phyloP scores from a whole-genome alignment of 2,797 vertebrate genomes.

The Catamblyrhynchus diadema region DNA sequence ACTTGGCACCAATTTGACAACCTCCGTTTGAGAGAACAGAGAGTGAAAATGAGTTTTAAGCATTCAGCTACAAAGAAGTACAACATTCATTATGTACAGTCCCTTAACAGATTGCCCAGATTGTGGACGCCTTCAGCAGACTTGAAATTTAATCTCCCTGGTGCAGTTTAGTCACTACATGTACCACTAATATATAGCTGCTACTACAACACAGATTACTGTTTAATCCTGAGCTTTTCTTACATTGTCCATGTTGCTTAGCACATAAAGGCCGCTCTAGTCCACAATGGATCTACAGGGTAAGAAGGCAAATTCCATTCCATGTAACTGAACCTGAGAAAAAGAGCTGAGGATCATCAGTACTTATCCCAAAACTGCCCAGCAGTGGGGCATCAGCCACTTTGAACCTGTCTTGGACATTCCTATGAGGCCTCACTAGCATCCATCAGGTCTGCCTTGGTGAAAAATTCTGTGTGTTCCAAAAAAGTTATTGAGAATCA shows the following conservation, averaged over 20 bases:
- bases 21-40: constrained; percentile 35
- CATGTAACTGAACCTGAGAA: not conserved
- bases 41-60: constrained; percentile 63
- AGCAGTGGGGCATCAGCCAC: not conserved
- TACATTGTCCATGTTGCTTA: not conserved
- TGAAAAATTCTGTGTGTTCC: not conserved
- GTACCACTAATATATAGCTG: not conserved
- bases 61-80: constrained; percentile 25
- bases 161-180: not conserved
- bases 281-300: not conserved
- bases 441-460: not conserved
- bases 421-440: not conserved
- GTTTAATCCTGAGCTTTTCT: not conserved
- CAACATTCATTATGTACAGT: constrained; percentile 28
- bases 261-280: not conserved
- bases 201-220: not conserved
- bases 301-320: not conserved
- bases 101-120: constrained; percentile 55
- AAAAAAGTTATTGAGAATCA: not conserved
- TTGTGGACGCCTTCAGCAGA: constrained; percentile 20
- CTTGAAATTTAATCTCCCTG: not conserved
- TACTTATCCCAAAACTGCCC: not conserved
- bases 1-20: constrained; percentile 58
- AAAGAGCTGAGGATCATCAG: not conserved
- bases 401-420: not conserved